Percentiles rank a stretch among this genome's conserved stretches.
phyloP scores from a whole-genome alignment of 2,113 vertebrate genomes.

The Perognathus longimembris region DNA sequence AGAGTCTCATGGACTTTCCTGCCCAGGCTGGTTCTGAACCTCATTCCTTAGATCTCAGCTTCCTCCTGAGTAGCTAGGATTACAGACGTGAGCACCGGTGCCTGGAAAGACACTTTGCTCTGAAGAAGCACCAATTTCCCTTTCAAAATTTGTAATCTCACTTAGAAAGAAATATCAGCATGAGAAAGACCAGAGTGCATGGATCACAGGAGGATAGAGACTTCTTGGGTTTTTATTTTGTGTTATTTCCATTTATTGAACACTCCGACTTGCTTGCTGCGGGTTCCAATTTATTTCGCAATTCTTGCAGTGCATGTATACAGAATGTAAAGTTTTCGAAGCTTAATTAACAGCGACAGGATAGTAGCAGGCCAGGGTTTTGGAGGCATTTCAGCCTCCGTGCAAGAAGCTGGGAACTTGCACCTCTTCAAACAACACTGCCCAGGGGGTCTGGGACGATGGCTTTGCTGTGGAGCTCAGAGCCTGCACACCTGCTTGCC shows the following conservation, averaged over 20 bases:
- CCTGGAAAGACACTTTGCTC: neutral
- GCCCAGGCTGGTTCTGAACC: no score
- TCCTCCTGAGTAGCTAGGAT: no score
- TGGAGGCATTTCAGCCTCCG: slow-evolving; percentile 40
- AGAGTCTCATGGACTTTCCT: no score
- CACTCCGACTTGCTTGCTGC: slow-evolving; percentile 1
- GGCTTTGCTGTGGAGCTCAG: neutral
- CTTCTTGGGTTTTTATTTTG: neutral
- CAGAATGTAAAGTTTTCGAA: slow-evolving; percentile 67
- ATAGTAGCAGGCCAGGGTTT: slow-evolving; percentile 65
- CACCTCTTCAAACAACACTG: neutral
- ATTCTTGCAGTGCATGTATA: slow-evolving; percentile 47
- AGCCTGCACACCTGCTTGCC: neutral
- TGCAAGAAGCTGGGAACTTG: slow-evolving; percentile 41
- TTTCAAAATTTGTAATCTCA: no score
- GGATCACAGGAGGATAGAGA: neutral
- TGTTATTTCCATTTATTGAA: neutral
- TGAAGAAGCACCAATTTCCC: neutral
- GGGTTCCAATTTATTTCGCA: slow-evolving; percentile 58
- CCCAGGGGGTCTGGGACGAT: rapidly evolving
- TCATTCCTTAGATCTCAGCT: no score
- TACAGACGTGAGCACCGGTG: no score
- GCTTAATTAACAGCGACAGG: slow-evolving; percentile 70
- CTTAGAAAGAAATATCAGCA: neutral
- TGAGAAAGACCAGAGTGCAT: neutral